Percentiles rank a stretch among this genome's conserved stretches.
These are phyloP conservation scores for Tanytarsus gracilentus DNA, from an alignment of 2,888 invertebrate species.

Conservation along the genomic window DNA sequence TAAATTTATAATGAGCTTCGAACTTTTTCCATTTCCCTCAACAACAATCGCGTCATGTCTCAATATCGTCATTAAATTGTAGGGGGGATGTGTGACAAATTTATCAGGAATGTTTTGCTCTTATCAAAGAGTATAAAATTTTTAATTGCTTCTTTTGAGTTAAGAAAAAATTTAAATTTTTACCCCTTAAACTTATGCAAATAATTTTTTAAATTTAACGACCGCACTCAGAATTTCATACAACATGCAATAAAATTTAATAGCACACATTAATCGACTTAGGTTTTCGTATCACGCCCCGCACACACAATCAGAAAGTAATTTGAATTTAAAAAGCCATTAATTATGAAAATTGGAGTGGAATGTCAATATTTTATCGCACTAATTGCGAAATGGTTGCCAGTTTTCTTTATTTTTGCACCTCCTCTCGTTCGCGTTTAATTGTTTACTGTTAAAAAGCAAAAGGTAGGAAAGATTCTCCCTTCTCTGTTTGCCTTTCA, in stretches of 20 bases:
- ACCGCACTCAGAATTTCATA: no score
- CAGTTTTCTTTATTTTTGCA: background rate
- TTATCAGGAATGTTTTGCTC: no score
- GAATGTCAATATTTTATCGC: constrained; percentile 14
- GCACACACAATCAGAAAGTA: background rate
- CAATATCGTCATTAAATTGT: no score
- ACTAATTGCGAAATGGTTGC: background rate
- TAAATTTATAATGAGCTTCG: constrained; percentile 3
- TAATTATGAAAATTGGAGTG: constrained; percentile 1
- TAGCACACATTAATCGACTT: constrained; percentile 10
- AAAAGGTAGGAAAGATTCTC: background rate
- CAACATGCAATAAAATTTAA: background rate
- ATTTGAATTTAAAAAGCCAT: constrained; percentile 16
- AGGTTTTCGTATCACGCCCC: constrained; percentile 10
- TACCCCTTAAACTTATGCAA: no score
- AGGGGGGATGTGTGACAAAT: no score
- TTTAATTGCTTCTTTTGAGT: background rate
- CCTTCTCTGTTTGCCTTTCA: no score
- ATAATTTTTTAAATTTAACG: no score
- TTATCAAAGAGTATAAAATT: no score
- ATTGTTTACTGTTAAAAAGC: no score
- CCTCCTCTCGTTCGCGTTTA: background rate
- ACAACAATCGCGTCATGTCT: no score
- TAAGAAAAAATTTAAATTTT: no score
- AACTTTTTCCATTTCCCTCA: no score